A percentile compares a stretch with the other conserved stretches of the same genome.
phyloP scores from a whole-genome alignment of 2,113 vertebrate species.

The Grammomys surdaster region DNA sequence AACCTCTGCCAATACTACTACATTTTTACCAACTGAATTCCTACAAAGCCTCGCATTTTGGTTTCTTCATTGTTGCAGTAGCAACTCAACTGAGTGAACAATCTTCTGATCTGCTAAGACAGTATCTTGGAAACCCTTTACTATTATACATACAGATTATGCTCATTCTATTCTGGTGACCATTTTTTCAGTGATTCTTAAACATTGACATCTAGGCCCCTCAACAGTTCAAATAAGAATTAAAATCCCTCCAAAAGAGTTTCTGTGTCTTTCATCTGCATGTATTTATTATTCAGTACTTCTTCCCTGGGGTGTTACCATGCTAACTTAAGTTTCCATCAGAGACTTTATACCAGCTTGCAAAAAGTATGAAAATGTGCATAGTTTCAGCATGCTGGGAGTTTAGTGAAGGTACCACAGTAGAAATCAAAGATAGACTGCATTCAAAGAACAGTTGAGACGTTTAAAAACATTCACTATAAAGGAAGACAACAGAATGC shows the following conservation, averaged over 20 bases:
- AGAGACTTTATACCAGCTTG: neutral
- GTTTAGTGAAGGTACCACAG: neutral
- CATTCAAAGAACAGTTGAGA: neutral
- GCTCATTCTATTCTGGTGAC: neutral
- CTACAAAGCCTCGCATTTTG: neutral
- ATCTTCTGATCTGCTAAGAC: neutral
- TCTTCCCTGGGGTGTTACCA: neutral
- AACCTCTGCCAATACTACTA: neutral
- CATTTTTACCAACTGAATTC: neutral
- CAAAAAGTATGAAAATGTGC: neutral
- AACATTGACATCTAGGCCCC: neutral
- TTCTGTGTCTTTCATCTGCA: neutral
- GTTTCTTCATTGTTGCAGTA: neutral
- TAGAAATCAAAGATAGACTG: neutral
- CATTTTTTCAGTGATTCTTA: neutral
- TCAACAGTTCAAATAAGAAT: neutral
- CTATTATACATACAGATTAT: neutral
- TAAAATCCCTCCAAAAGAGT: neutral
- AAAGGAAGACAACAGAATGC: neutral
- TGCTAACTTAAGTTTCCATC: neutral
- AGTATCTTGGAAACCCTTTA: no score
- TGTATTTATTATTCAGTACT: neutral
- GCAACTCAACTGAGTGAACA: neutral
- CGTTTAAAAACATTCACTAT: neutral
- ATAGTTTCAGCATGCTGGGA: accelerated